These are phyloP conservation scores for Ctenochaetus hawaiiensis DNA, from an alignment of 2,797 vertebrate species.

Conservation along the genomic window DNA sequence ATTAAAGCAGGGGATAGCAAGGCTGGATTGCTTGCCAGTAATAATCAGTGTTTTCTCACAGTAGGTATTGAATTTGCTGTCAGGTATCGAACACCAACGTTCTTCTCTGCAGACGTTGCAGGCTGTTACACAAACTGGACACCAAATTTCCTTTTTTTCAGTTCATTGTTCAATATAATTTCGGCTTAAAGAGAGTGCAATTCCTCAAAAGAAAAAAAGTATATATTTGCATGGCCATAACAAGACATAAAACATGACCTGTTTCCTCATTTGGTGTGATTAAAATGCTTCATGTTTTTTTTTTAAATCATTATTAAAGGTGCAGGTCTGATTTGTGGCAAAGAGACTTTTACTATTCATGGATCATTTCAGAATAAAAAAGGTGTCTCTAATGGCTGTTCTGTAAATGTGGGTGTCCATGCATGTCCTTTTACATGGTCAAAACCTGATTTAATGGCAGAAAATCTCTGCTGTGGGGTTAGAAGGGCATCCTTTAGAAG, in stretches of 20 bases:
- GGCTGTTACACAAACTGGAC: not conserved
- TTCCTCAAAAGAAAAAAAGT: not conserved
- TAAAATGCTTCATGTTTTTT: not conserved
- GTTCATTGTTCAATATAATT: not conserved
- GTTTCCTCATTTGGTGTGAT: not conserved
- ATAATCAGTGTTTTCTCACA: constrained; percentile 55
- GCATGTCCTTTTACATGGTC: not conserved
- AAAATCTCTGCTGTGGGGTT: not conserved
- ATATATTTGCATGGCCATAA: not conserved
- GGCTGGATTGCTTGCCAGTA: constrained; percentile 24
- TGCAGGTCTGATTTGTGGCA: not conserved
- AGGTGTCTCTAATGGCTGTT: not conserved
- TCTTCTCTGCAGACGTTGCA: constrained; percentile 29
- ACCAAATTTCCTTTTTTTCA: not conserved
- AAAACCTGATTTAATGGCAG: not conserved
- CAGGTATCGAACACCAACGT: constrained; percentile 35
- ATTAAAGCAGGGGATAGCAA: constrained; percentile 24
- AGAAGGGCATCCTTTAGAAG: no score
- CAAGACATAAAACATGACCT: not conserved
- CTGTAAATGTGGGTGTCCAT: not conserved
- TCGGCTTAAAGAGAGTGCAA: not conserved
- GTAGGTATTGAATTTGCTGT: constrained; percentile 45
- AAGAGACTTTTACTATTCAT: not conserved
- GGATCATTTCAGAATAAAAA: not conserved
- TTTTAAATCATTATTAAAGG: not conserved